Conservation (phyloP, 2,888 invertebrate genomes). For the Eupithecia exiguata region DNA sequence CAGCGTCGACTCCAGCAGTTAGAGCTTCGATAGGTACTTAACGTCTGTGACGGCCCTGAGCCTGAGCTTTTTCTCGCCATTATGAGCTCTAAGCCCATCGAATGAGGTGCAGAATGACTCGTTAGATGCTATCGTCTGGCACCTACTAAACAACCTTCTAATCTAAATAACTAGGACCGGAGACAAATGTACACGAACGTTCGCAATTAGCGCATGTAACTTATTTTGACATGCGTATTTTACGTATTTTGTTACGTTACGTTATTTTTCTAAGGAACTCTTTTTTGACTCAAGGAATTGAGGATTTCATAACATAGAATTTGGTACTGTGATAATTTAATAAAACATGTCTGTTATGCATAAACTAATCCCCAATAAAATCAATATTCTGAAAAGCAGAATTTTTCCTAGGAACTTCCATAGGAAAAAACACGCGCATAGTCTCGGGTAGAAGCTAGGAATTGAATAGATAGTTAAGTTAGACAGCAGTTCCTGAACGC, state of each 20-base stretch:
- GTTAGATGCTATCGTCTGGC: conserved; percentile 8
- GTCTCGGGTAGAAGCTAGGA: neutral
- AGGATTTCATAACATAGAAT: neutral
- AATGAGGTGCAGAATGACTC: conserved; percentile 7
- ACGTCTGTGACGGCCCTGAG: neutral
- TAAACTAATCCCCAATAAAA: no score
- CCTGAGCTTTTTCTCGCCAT: neutral
- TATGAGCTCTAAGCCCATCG: conserved; percentile 2
- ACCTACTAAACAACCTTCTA: conserved; percentile 8
- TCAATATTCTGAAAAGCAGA: no score
- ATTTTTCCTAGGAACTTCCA: no score
- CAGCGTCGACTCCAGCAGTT: neutral
- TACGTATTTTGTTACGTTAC: neutral
- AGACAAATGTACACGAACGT: neutral
- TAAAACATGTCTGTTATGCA: no score
- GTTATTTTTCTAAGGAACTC: neutral
- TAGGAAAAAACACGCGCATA: neutral
- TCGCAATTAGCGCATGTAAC: neutral
- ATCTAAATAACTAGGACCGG: conserved; percentile 2
- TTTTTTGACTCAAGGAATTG: neutral
- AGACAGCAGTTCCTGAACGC: neutral
- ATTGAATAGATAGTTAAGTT: neutral
- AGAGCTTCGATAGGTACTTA: neutral
- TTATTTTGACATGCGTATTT: no score
- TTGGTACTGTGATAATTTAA: no score